Evolutionary conservation across 2,113 vertebrate genomes (phyloP), one percentile per base, ranked within the genome.

Genomic region (Poicephalus meyeri): DNA sequence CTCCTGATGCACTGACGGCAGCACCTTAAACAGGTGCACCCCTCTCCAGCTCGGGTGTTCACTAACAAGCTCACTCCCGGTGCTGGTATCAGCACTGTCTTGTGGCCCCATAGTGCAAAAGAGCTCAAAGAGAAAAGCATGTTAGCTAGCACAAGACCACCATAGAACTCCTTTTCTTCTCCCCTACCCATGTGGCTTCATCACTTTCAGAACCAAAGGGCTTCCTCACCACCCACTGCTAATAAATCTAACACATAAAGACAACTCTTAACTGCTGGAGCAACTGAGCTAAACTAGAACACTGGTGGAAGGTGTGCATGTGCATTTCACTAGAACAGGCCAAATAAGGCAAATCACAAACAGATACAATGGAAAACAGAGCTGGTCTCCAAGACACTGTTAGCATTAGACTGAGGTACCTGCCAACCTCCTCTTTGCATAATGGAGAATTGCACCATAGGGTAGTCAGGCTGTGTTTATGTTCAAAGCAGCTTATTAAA

Each of bases 271-370:
- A 92, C 42, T 72, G 56, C 56, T 91, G 44, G 50, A 94, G 25
- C 25, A 86, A 4, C 39, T 52, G 55, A 91, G 47, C 42, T 41
- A 44, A 91, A 81, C 72, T 47, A 68, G 80, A 37, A 47, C 4
- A 5, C 39, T 68, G 47, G 56, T 64, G 69, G 77, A 80, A 95
- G 24, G 26, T 25, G 29, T 64, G 55, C 39, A 10, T 1, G 16
- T 64, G 29, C 39, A 19, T 81, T 86, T 87, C 61, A 91, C 73
- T 44, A 49, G 23, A 76, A 68, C 26, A 71, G 56, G 61, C 86
- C 80, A 91, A 91, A 79, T 64, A 91, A 89, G 46, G 88, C 46
- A 70, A 93, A 92, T 61, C 47, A 31, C 56, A 81, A 91, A 73
- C 35, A 91, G 49, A 42, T 37, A 76, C 13, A 79, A 65, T 4